A percentile compares a stretch with the other conserved stretches of the same genome.
phyloP scores from a whole-genome alignment of 2,888 invertebrate species.

The Chirona hameri region DNA sequence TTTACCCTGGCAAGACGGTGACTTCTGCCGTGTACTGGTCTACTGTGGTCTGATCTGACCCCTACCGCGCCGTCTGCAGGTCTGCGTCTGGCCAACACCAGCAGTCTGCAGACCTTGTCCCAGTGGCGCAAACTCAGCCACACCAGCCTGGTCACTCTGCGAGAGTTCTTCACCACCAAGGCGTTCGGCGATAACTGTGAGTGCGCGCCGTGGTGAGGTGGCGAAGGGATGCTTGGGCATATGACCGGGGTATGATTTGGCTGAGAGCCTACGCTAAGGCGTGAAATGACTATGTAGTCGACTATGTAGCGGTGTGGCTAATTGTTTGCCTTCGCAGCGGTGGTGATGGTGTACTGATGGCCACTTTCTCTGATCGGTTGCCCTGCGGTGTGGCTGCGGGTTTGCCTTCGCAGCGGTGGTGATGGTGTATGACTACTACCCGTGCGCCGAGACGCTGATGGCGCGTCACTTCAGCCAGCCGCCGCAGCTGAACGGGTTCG shows the following conservation, averaged over 20 bases:
- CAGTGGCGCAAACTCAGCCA: slow-evolving; percentile 94
- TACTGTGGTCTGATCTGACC: background rate
- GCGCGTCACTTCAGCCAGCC: slow-evolving; percentile 66
- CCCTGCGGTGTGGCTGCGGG: too few species aligned
- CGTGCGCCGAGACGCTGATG: slow-evolving; percentile 82
- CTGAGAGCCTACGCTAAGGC: too few species aligned
- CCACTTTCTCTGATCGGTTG: too few species aligned
- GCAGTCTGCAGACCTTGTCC: slow-evolving; percentile 79
- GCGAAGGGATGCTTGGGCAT: too few species aligned
- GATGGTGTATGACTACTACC: slow-evolving; percentile 93
- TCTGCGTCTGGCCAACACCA: slow-evolving; percentile 73
- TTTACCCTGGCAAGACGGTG: too few species aligned
- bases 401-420: slow-evolving; percentile 77
- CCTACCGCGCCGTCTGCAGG: slow-evolving; percentile 51
- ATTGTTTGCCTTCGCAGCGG: too few species aligned
- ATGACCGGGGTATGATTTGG: too few species aligned
- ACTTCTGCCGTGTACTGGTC: too few species aligned
- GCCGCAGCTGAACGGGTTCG: slow-evolving; percentile 57
- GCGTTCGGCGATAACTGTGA: slow-evolving; percentile 93
- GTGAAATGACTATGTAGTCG: too few species aligned
- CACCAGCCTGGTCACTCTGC: slow-evolving; percentile 87
- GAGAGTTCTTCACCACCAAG: slow-evolving; percentile 91
- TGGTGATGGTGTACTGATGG: too few species aligned
- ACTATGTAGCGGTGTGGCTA: too few species aligned
- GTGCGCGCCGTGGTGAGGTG: slow-evolving; percentile 45